Percentiles rank a stretch among this genome's conserved stretches.
Conservation (phyloP, 2,113 vertebrate genomes). For the Elephantulus edwardii region DNA sequence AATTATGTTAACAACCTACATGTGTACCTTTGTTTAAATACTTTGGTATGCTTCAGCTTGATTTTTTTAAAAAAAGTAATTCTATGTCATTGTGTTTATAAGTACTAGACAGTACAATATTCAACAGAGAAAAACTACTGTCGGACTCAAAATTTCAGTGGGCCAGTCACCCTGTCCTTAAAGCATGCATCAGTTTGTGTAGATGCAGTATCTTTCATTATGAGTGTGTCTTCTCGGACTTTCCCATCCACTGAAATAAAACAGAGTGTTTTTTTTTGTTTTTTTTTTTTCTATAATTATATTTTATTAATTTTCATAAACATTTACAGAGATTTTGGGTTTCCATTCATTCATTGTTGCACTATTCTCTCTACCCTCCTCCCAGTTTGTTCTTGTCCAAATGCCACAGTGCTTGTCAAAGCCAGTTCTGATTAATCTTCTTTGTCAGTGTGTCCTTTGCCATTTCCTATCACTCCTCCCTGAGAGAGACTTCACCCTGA, state of each 20-base stretch:
- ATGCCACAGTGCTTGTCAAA: no score
- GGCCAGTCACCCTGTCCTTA: background rate
- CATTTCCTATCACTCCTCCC: no score
- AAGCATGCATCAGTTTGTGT: background rate
- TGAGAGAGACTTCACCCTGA: no score
- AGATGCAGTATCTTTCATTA: background rate
- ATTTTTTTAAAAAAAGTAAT: constrained; percentile 8
- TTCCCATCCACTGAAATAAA: background rate
- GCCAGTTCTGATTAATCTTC: no score
- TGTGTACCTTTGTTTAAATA: constrained; percentile 34
- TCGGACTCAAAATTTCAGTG: constrained; percentile 1
- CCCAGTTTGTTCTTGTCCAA: no score
- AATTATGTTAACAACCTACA: background rate
- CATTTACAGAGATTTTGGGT: no score
- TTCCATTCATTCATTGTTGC: no score
- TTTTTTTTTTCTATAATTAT: no score
- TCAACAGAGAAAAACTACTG: background rate
- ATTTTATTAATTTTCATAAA: no score
- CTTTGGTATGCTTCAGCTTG: background rate
- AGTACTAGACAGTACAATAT: background rate
- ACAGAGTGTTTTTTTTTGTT: no score
- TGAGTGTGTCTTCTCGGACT: background rate
- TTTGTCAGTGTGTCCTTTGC: no score
- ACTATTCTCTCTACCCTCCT: no score
- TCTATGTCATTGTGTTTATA: background rate